Conservation (phyloP, 2,888 invertebrate species). For the Synanthedon formicaeformis region DNA sequence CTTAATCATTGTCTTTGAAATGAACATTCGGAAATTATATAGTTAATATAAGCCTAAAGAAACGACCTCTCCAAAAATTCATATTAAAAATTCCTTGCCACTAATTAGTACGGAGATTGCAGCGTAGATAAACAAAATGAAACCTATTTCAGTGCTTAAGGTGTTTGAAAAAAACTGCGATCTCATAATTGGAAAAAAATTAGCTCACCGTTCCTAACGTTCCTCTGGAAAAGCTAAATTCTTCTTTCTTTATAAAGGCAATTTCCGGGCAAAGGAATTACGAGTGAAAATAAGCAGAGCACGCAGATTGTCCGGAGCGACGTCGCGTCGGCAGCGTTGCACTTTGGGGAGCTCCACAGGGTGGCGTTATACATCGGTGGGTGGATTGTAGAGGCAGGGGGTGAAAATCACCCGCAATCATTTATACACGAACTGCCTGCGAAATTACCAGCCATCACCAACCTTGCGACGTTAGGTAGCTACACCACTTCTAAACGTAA, state of each 20-base stretch:
- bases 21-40: no score
- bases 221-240: slow-evolving; percentile 29
- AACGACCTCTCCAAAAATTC: no score
- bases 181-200: no score
- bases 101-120: no score
- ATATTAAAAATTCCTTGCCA: no score
- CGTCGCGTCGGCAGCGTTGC: slow-evolving; percentile 63
- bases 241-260: slow-evolving; percentile 63
- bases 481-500: no score
- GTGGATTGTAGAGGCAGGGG: slow-evolving; percentile 44
- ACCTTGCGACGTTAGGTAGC: slow-evolving; percentile 22
- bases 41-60: no score
- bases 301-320: slow-evolving; percentile 69
- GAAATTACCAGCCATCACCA: slow-evolving; percentile 64
- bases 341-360: slow-evolving; percentile 44
- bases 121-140: no score
- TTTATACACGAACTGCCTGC: slow-evolving; percentile 70
- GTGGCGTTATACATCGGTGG: slow-evolving; percentile 44
- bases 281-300: slow-evolving; percentile 69
- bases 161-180: no score
- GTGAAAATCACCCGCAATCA: slow-evolving; percentile 70
- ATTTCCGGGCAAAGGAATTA: slow-evolving; percentile 68
- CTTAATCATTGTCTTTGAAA: no score
- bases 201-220: neutral
- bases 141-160: no score